Evolutionary conservation across 2,888 invertebrate species (phyloP).

Genomic region (Cantharis rufa): DNA sequence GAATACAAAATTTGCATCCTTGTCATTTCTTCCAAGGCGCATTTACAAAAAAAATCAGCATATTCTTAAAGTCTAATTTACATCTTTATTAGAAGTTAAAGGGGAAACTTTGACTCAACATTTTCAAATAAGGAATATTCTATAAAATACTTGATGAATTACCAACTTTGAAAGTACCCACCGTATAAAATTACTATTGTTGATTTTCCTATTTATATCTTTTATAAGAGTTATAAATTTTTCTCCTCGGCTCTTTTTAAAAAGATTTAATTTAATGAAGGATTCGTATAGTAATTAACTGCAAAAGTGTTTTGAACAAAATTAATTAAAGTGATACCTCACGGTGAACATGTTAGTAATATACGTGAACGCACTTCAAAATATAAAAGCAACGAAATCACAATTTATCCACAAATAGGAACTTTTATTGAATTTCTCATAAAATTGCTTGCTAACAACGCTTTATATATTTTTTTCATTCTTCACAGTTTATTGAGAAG

Average conservation of each 20-base stretch:
- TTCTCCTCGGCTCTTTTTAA: not conserved
- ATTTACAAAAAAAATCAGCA: conserved; percentile 25
- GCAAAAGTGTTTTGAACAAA: not conserved
- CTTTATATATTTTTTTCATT: not conserved
- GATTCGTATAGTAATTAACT: not conserved
- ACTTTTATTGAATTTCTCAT: conserved; percentile 11
- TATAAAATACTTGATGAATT: conserved; percentile 18
- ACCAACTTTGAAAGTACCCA: not conserved
- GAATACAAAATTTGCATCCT: conserved; percentile 3
- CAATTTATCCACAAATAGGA: not conserved
- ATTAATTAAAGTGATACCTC: not conserved
- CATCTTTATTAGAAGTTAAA: conserved; percentile 33
- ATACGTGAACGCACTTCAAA: not conserved
- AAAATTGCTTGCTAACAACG: conserved; percentile 4
- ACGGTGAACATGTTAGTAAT: not conserved
- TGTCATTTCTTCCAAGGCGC: conserved; percentile 7
- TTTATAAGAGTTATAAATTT: not conserved
- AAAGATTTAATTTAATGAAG: not conserved
- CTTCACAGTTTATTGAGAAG: not conserved
- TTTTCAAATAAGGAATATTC: conserved; percentile 9
- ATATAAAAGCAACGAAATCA: not conserved
- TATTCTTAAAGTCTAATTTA: conserved; percentile 28
- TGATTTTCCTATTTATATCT: not conserved
- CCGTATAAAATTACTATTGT: not conserved
- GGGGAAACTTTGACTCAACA: conserved; percentile 19